phyloP scores from a whole-genome alignment of 2,888 invertebrate genomes.

The Tridacna crocea region DNA sequence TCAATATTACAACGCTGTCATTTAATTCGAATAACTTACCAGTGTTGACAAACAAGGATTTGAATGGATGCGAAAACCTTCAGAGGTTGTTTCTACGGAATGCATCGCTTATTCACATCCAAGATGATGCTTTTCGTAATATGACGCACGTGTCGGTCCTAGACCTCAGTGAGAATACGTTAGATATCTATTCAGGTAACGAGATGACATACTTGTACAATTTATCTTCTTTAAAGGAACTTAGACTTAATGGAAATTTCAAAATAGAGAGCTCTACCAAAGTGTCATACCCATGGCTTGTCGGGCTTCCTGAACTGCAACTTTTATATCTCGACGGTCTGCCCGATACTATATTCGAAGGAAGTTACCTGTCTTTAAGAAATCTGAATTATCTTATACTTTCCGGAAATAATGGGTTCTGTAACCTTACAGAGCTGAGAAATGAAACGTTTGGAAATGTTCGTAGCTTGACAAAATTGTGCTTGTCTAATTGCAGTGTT shows the following conservation, averaged over 20 bases:
- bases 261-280: background rate
- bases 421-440: background rate
- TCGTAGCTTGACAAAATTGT: slow-evolving; percentile 1
- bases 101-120: background rate
- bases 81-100: background rate
- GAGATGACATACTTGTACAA: background rate
- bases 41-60: background rate
- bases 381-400: background rate
- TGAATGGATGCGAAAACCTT: background rate
- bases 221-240: background rate
- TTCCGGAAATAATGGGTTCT: slow-evolving; percentile 1
- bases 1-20: background rate
- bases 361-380: background rate
- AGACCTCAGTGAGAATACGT: background rate
- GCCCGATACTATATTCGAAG: background rate
- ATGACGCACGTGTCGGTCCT: background rate
- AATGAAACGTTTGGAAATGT: slow-evolving; percentile 15
- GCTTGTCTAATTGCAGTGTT: slow-evolving; percentile 12
- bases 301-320: background rate
- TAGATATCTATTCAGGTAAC: background rate
- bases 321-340: slow-evolving; percentile 18
- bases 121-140: background rate
- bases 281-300: background rate
- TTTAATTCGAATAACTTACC: background rate
- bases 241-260: background rate